phyloP scores from a whole-genome alignment of 1,140 invertebrate species.

The Dendroctonus valens region DNA sequence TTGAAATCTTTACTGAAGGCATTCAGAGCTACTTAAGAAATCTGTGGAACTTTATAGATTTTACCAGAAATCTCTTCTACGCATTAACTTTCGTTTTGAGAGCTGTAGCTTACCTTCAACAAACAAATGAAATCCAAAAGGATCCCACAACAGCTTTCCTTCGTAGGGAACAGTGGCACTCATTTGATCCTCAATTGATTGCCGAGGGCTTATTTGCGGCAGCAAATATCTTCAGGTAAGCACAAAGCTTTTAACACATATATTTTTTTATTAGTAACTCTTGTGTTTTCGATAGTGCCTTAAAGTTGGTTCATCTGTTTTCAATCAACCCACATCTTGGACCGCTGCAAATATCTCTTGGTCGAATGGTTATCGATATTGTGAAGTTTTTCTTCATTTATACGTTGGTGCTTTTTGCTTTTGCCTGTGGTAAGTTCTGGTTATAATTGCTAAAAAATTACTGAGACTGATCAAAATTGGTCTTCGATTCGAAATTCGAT shows the following conservation, averaged over 20 bases:
- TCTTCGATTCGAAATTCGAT: too few relatives aligned
- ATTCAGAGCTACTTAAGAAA: conserved; percentile 81
- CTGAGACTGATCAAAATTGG: too few relatives aligned
- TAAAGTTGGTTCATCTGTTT: conserved; percentile 88
- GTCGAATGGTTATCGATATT: conserved; percentile 84
- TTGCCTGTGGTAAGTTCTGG: conserved; percentile 67
- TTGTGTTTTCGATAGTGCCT: conserved; percentile 56
- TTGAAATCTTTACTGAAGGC: conserved; percentile 84
- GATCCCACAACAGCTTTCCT: conserved; percentile 69
- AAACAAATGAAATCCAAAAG: conserved; percentile 62
- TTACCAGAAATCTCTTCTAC: conserved; percentile 84
- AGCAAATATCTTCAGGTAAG: conserved; percentile 84
- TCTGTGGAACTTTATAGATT: conserved; percentile 97
- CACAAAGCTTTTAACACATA: background rate
- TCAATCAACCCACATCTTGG: conserved; percentile 89
- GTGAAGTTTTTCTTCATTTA: conserved; percentile 88
- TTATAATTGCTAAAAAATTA: too few relatives aligned
- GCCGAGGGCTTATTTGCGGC: conserved; percentile 93
- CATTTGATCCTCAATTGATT: conserved; percentile 91
- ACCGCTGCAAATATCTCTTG: conserved; percentile 80
- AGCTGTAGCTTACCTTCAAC: conserved; percentile 74
- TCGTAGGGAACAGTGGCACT: conserved; percentile 83
- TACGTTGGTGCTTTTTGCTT: conserved; percentile 77
- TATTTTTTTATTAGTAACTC: too few relatives aligned
- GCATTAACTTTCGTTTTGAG: conserved; percentile 74